Evolutionary conservation across 2,113 vertebrate species (phyloP), one percentile per base, ranked within the genome.

Genomic region (Lipotes vexillifer): DNA sequence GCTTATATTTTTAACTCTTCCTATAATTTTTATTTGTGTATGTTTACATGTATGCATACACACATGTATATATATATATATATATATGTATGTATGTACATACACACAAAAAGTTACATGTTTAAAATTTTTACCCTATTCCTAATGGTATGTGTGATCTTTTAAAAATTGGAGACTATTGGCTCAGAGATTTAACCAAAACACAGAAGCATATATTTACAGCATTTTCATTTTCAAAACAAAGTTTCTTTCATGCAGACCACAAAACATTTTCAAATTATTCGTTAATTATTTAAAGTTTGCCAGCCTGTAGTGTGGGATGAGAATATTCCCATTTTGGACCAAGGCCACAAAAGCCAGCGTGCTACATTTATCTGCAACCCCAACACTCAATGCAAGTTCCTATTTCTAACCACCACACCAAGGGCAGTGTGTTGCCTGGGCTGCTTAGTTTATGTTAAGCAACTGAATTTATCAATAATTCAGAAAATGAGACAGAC

Each of bases 401-500:
- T 74, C 33, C 65, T 80, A 65, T 74, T 21, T 46, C 44, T 81
- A 69, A 52, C 38, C 74, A 10, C 17, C 29, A 66, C 31, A n/a
- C 46, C 29, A 52, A 52, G 25, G 92, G 8, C 20, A 55, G 31
- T 5, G 12, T 69, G 78, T 66, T 75, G 71, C 23, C 61, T 90
- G n/a, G 17, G 57, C 38, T 29, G 20, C 44, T 46, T 38, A 44
- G 69, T 88, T 84, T 96, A 80, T 96, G 90, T 94, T 92, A 94
- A 96, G 93, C 44, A 85, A 46, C 13, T 55, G 44, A 89, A 82
- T 61, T 77, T 78, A 92, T 92, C 84, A 89, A 72, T 97, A 89
- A 89, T 90, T 86, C 91, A 94, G 90, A 78, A 90, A 95, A 81
- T 85, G 84, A 95, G 44, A 92, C 69, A 85, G 83, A 66, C 61